A percentile compares a stretch with the other conserved stretches of the same genome.
phyloP scores from a whole-genome alignment of 2,113 vertebrate genomes.

The Carollia perspicillata region DNA sequence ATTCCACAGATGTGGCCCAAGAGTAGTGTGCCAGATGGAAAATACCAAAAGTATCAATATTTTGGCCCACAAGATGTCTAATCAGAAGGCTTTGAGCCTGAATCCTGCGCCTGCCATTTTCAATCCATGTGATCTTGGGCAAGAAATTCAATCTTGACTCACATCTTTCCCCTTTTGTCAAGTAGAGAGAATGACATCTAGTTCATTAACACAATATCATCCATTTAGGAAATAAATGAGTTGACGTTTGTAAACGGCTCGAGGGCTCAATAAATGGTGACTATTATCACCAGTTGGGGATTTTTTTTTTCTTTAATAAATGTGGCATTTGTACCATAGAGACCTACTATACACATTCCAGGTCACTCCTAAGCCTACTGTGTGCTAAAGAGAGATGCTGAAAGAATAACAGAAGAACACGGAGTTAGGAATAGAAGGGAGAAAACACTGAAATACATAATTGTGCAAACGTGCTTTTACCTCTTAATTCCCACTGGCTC shows the following conservation, averaged over 20 bases:
- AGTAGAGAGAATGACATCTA: not conserved
- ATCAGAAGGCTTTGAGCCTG: not conserved
- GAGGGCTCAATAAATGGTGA: not conserved
- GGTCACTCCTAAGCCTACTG: not conserved
- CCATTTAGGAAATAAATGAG: not conserved
- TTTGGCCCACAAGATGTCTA: not conserved
- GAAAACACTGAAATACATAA: not conserved
- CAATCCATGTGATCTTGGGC: not conserved
- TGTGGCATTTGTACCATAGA: not conserved
- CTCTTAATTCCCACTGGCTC: not conserved
- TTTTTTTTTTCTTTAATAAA: not conserved
- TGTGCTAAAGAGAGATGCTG: not conserved
- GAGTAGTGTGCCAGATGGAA: not conserved
- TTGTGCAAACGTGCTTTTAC: not conserved
- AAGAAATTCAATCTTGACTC: not conserved
- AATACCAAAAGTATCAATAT: not conserved
- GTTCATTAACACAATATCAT: not conserved
- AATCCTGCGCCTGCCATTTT: not conserved
- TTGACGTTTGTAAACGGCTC: not conserved
- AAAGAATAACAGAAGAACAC: not conserved
- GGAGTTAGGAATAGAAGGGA: not conserved
- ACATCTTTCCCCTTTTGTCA: not conserved
- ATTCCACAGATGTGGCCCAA: not conserved
- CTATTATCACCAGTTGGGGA: not conserved
- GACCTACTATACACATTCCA: not conserved